Evolutionary conservation across 2,797 vertebrate species (phyloP).

Genomic region (Poeciliopsis gracilis): DNA sequence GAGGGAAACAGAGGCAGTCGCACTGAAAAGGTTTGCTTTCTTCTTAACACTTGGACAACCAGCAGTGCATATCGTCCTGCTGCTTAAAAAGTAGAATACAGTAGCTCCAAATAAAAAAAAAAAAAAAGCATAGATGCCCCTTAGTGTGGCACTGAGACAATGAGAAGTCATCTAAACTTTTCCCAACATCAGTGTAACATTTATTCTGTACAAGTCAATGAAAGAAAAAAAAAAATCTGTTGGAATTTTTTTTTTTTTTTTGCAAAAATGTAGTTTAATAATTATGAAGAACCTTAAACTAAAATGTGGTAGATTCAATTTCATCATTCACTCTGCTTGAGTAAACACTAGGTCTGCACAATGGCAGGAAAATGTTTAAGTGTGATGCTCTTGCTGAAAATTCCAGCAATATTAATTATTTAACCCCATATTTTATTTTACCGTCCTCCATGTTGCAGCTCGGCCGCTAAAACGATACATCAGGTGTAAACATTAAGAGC

Average conservation of each 20-base stretch:
- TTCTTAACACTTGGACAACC: neutral
- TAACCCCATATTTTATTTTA: neutral
- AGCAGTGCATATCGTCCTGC: neutral
- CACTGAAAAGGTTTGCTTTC: neutral
- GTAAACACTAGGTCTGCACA: neutral
- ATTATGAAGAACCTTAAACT: neutral
- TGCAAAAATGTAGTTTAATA: neutral
- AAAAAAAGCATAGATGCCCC: neutral
- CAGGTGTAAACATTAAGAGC: neutral
- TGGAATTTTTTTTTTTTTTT: neutral
- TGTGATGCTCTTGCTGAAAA: neutral
- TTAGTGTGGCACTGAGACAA: neutral
- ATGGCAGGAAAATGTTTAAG: neutral
- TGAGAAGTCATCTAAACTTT: neutral
- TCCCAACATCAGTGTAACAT: neutral
- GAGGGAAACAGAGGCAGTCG: neutral
- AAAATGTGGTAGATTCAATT: neutral
- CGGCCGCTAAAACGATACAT: neutral
- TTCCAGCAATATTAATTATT: neutral
- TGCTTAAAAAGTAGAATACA: neutral
- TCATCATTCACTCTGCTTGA: neutral
- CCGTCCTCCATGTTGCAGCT: neutral
- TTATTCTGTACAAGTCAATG: neutral
- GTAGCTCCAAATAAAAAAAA: neutral
- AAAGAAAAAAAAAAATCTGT: neutral